A percentile compares a stretch with the other conserved stretches of the same genome.
phyloP scores from a whole-genome alignment of 1,140 invertebrate genomes.

The Polypedilum pembai region DNA sequence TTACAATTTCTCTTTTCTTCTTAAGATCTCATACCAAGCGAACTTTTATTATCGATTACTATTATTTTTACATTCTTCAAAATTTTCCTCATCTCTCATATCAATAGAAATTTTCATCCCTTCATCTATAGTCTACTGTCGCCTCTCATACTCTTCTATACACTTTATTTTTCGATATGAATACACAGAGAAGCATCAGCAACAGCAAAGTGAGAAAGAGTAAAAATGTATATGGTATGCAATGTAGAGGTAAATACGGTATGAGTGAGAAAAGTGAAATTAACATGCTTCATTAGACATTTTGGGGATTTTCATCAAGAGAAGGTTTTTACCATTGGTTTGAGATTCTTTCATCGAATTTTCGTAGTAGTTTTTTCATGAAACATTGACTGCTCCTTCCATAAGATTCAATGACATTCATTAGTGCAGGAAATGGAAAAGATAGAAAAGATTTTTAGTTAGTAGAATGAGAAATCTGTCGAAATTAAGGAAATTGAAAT shows the following conservation, averaged over 20 bases:
- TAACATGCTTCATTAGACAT: slow-evolving; percentile 26
- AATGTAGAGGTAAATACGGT: not conserved
- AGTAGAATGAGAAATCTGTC: not conserved
- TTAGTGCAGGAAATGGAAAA: not conserved
- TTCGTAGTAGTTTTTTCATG: not conserved
- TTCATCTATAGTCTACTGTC: no score
- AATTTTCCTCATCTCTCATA: no score
- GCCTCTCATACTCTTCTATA: no score
- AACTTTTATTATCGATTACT: no score
- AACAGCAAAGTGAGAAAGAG: no score
- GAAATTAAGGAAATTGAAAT: slow-evolving; percentile 11
- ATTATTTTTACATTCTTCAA: no score
- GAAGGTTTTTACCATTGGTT: not conserved
- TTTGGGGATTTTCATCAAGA: slow-evolving; percentile 13
- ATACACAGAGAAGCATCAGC: no score
- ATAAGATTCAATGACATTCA: not conserved
- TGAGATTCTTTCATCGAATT: slow-evolving; percentile 1
- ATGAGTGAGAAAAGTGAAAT: not conserved
- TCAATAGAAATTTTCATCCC: no score
- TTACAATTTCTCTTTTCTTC: no score
- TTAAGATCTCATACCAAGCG: no score
- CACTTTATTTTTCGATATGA: no score
- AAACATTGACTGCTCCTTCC: not conserved
- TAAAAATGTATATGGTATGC: not conserved
- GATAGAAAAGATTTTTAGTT: not conserved